Evolutionary conservation across 1,140 invertebrate species (phyloP), one percentile per base, ranked within the genome.

Genomic region (Pseudomyrmex sp.): DNA sequence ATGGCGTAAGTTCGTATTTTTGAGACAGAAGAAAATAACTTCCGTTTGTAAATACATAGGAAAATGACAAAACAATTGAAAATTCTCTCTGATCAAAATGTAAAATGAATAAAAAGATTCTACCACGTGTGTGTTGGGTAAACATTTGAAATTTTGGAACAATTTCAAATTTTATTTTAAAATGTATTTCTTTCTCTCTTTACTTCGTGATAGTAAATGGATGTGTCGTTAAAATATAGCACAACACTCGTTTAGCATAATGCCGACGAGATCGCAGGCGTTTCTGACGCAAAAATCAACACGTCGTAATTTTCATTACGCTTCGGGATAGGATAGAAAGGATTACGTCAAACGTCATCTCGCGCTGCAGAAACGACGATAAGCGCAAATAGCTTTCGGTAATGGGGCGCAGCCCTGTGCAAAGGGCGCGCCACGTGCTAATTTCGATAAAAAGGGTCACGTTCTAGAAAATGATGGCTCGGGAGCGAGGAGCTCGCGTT

Each of bases 371-470:
- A 56, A 77, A 68, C 9, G 50, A 56, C 63, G 63, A 77, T 68
- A 77, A 77, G 48, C 50, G 35, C 52, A 68, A 77, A 77, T 69
- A 69, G 35, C 75, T 26, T 56, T 68, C 13, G 50, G 18, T 77
- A 77, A 69, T 66, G 52, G 75, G 15, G 18, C 46, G 20, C 65
- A 50, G 18, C 20, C 18, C 35, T 54, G 75, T 35, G 62, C 48
- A 68, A 77, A 69, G 63, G 50, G 75, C 61, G 63, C 26, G 18
- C 35, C 48, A 56, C 13, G 63, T 23, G 75, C 26, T 69, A 46
- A 69, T 56, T 69, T 66, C 18, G 62, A 56, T 77, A 77, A 77
- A 77, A 77, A 77, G 63, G 50, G 13, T 23, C 35, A 52, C 63
- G 50, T 68, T 20, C 50, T 12, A 66, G 65, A 56, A 68, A 77